A percentile compares a stretch with the other conserved stretches of the same genome.
Conservation (phyloP, 2,113 vertebrate genomes). For the Pangasianodon gigas region DNA sequence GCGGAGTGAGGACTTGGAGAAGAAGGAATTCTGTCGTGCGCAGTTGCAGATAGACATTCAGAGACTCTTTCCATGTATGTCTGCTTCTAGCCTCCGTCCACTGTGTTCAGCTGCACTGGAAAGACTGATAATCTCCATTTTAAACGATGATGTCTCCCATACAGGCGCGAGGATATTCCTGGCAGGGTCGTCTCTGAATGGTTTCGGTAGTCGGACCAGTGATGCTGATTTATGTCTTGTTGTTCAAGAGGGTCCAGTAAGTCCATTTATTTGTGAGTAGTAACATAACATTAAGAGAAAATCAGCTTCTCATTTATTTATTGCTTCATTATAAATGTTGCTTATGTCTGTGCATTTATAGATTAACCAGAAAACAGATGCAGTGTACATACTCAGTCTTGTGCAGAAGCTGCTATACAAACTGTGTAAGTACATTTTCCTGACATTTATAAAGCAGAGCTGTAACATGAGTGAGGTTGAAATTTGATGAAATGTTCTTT, state of each 20-base stretch:
- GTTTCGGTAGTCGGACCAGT: constrained; percentile 88
- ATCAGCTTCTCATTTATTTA: neutral
- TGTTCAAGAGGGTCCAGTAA: constrained; percentile 82
- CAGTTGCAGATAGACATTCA: constrained; percentile 86
- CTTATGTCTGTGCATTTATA: neutral
- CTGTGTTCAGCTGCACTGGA: neutral
- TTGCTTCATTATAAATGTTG: neutral
- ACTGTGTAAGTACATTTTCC: constrained; percentile 82
- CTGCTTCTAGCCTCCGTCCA: neutral
- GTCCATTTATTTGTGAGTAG: constrained; percentile 58
- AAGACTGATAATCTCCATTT: neutral
- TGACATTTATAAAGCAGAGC: neutral
- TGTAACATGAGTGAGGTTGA: neutral
- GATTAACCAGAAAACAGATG: constrained; percentile 81
- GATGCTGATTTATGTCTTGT: constrained; percentile 94
- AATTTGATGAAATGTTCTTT: neutral
- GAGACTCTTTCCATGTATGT: constrained; percentile 82
- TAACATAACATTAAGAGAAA: neutral
- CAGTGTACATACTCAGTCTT: constrained; percentile 81
- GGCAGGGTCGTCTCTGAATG: constrained; percentile 92
- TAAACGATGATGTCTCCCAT: neutral
- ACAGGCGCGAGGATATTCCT: constrained; percentile 77
- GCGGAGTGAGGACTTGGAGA: constrained; percentile 81
- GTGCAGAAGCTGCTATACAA: constrained; percentile 84
- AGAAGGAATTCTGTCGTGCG: constrained; percentile 84